phyloP scores from a whole-genome alignment of 2,797 vertebrate species.

The Sarcophilus harrisii region DNA sequence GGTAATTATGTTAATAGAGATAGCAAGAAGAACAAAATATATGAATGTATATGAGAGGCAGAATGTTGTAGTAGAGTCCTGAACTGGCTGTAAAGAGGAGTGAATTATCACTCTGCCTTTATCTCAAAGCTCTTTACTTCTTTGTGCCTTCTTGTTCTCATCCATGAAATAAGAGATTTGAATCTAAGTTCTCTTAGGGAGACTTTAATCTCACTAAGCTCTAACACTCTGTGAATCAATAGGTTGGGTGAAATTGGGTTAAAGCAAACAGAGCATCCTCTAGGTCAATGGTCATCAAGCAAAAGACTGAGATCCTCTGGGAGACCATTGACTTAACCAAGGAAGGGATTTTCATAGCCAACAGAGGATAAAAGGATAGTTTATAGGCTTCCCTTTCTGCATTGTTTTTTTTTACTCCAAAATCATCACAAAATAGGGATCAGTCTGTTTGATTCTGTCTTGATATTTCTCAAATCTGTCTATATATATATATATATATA shows the following conservation, averaged over 20 bases:
- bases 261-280: not conserved
- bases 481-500: no score
- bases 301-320: not conserved
- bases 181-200: not conserved
- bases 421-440: not conserved
- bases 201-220: not conserved
- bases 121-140: not conserved
- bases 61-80: not conserved
- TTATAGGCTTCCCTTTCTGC: not conserved
- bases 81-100: not conserved
- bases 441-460: not conserved
- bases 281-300: not conserved
- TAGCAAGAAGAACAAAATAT: not conserved
- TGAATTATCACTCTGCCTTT: not conserved
- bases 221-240: not conserved
- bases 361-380: not conserved
- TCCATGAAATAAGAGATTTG: not conserved
- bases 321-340: not conserved
- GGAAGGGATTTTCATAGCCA: not conserved
- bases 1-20: not conserved
- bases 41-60: not conserved
- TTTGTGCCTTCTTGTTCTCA: not conserved
- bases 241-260: not conserved
- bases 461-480: not conserved
- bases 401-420: not conserved